These are phyloP conservation scores for Cheilosia vernalis DNA, from an alignment of 2,888 invertebrate species.

Conservation along the genomic window DNA sequence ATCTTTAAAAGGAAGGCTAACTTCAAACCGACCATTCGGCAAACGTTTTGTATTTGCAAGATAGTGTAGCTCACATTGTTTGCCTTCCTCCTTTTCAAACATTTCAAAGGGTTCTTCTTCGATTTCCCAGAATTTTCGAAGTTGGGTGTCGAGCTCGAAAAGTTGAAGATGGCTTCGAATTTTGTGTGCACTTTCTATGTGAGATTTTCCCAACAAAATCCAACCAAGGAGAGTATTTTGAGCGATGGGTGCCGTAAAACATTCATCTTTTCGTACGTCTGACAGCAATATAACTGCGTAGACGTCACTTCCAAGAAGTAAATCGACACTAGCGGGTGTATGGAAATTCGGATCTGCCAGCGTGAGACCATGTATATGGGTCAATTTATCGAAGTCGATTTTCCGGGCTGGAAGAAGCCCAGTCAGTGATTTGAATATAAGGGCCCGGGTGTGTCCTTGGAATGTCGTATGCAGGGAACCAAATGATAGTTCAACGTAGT, in stretches of 20 bases:
- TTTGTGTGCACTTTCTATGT: too few relatives aligned
- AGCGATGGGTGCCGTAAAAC: background rate
- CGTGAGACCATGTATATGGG: background rate
- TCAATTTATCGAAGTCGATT: background rate
- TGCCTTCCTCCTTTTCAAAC: background rate
- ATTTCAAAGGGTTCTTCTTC: background rate
- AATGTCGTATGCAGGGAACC: background rate
- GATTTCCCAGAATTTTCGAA: conserved; percentile 12
- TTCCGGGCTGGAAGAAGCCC: background rate
- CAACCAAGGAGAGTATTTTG: conserved; percentile 12
- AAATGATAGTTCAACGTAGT: background rate
- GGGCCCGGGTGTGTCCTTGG: background rate
- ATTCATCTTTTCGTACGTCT: background rate
- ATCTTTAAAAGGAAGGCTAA: conserved; percentile 4
- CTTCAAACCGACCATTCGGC: background rate
- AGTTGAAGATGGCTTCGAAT: background rate
- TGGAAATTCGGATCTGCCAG: conserved; percentile 1
- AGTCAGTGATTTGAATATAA: background rate
- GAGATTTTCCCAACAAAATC: conserved; percentile 1
- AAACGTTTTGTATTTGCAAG: background rate
- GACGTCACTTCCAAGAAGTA: conserved; percentile 27
- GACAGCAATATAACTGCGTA: background rate
- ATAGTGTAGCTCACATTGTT: background rate
- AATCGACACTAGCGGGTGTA: conserved; percentile 1
- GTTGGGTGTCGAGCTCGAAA: background rate